phyloP scores from a whole-genome alignment of 2,113 vertebrate genomes.

The Poecile atricapillus region DNA sequence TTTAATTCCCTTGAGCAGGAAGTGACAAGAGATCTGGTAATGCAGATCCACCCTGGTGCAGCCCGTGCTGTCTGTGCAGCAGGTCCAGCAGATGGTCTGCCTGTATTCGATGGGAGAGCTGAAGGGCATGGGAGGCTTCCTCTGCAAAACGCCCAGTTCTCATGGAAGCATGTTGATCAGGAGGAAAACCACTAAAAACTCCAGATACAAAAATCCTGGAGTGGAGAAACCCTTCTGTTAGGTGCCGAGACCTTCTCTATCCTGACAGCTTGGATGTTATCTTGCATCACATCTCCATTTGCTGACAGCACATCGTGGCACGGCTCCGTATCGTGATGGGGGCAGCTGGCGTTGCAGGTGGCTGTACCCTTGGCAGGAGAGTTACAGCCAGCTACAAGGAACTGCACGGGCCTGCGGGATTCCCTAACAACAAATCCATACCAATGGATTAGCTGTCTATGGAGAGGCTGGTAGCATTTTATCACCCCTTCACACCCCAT shows the following conservation, averaged over 20 bases:
- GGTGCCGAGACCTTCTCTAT: background rate
- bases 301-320: background rate
- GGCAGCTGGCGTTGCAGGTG: background rate
- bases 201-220: background rate
- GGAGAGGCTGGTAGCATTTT: background rate
- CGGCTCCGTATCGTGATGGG: rapidly evolving
- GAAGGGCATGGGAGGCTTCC: background rate
- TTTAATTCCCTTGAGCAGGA: background rate
- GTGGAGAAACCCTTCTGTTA: background rate
- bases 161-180: background rate
- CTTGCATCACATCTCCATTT: background rate
- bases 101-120: background rate
- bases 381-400: background rate
- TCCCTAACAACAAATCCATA: constrained; percentile 9
- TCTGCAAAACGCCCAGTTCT: background rate
- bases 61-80: background rate
- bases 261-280: background rate
- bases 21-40: background rate
- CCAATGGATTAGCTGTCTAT: constrained; percentile 14
- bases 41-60: rapidly evolving
- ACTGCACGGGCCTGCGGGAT: rapidly evolving
- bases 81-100: background rate
- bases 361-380: background rate
- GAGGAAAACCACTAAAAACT: background rate
- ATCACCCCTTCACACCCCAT: background rate